Evolutionary conservation across 2,888 invertebrate genomes (phyloP), one percentile per base, ranked within the genome.

Genomic region (Phymatocera aterrima): DNA sequence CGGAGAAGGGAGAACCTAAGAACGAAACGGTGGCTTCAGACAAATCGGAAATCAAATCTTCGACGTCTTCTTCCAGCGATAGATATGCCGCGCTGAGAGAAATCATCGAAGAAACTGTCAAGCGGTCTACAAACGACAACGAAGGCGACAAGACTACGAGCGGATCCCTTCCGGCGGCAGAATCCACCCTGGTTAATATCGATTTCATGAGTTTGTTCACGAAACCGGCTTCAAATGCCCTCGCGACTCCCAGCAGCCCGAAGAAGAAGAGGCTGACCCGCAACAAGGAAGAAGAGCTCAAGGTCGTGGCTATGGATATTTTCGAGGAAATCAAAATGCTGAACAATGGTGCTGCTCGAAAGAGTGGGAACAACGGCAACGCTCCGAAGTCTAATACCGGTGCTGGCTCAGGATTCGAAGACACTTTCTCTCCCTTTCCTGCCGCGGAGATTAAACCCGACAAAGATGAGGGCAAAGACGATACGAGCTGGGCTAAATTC

Each of bases 21-120:
- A 81, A 2, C 79, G 83, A 79, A 78, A 88, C 0, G 87, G 88
- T 84, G 6, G 74, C 75, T 1, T 54, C 77, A 3, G 88, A 91
- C 1, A 92, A 92, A 34, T 80, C 85, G 0, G 93, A 92, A 81
- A 88, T 85, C 3, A 92, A 92, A 79, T 91, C 90, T 83, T 91
- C 91, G 12, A 89, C 91, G 24, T 91, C 92, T 0, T 91, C 91
- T 77, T 91, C 92, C n/a, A 92, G 92, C 82, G 96, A 96, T 90
- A 94, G 94, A 84, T 97, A 97, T 87, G 97, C 97, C 0, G 97
- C 97, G 0, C 90, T 97, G 72, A 92, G 97, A 0, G 96, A 96
- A 86, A 94, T 95, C 12, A 95, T 95, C 48, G 87, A 88, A 48
- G 87, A 90, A 81, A 84, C 86, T 21, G 60, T 60, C 8, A 57